phyloP scores from a whole-genome alignment of 2,797 vertebrate genomes.

The Philypnodon macrostomus region DNA sequence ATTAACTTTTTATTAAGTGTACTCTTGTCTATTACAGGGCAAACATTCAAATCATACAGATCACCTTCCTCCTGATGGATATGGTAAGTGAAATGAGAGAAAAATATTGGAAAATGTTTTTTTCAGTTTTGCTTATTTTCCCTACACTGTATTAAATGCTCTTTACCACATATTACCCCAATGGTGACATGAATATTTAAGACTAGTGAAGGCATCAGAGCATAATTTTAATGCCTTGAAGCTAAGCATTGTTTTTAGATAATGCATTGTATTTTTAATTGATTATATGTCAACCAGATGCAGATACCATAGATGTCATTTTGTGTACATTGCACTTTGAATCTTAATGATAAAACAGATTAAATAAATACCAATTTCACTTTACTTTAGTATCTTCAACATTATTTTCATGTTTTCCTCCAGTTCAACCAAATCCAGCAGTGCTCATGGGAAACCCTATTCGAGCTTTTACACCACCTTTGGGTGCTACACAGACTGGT shows the following conservation, averaged over 20 bases:
- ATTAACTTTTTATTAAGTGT: too few relatives aligned
- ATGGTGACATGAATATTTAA: conserved; percentile 26
- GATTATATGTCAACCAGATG: not conserved
- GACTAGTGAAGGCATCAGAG: conserved; percentile 18
- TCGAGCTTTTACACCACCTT: conserved; percentile 91
- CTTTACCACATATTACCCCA: too few relatives aligned
- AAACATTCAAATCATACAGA: conserved; percentile 91
- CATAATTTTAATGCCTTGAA: conserved; percentile 11
- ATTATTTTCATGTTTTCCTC: too few relatives aligned
- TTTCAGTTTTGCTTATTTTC: conserved; percentile 1
- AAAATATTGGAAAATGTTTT: not conserved
- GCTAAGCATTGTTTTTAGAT: conserved; percentile 16
- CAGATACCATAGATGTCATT: too few relatives aligned
- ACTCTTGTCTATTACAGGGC: conserved; percentile 75
- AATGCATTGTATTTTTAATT: too few relatives aligned
- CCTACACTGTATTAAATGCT: not conserved
- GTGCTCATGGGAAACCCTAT: conserved; percentile 97
- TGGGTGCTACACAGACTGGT: conserved; percentile 83
- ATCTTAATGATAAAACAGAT: too few relatives aligned
- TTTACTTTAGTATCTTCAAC: not conserved
- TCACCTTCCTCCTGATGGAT: conserved; percentile 92
- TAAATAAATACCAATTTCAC: too few relatives aligned
- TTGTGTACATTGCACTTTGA: not conserved
- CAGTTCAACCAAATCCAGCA: conserved; percentile 92
- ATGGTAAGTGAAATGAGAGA: conserved; percentile 75